Evolutionary conservation across 2,888 invertebrate genomes (phyloP), one percentile per base, ranked within the genome.

Genomic region (Aphelenchoides bicaudatus): DNA sequence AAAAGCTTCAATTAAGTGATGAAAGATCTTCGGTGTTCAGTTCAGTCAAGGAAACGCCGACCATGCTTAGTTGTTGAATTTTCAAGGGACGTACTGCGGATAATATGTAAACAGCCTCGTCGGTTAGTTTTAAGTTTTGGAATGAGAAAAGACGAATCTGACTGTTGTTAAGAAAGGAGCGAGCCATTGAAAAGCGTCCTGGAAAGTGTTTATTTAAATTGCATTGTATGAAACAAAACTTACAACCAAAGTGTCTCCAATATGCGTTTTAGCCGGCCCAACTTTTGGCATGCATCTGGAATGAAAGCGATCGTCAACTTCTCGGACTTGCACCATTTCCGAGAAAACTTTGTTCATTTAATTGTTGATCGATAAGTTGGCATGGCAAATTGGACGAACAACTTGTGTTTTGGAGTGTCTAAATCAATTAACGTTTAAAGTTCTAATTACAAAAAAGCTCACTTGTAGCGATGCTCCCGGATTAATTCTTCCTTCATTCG

Each of bases 121-220:
- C 21, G 21, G 43, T 43, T 19, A 51, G 21, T 13, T 51, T n/a
- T 13, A 51, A 10, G 19, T 51, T 30, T 13, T 34, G 31, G 21
- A 27, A 16, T 13, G 37, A 27, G 13, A 51, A 51, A 3, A 51
- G 37, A 27, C 52, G 52, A 34, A 51, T 51, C 13, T 51, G 3
- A 6, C 38, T 4, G 19, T 30, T 28, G 37, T 19, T 16, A 19
- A 51, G 19, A 43, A 19, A 2, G 52, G 52, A 1, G 2, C n/a
- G 2, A 51, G 34, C 39, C 52, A 51, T 3, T 10, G 10, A 2
- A 51, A 16, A 13, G 52, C 52, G 1, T 30, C 52, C 52, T 51
- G 21, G 10, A 51, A 51, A 13, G 4, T 13, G 23, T 21, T n/a
- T 34, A 43, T 43, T 43, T 1, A 27, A 37, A 2, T 2, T 2